Percentiles rank a stretch among this genome's conserved stretches.
Evolutionary conservation across 35 echinoderm and acorn worm species (phyloP).

Genomic region (Lytechinus variegatus): DNA sequence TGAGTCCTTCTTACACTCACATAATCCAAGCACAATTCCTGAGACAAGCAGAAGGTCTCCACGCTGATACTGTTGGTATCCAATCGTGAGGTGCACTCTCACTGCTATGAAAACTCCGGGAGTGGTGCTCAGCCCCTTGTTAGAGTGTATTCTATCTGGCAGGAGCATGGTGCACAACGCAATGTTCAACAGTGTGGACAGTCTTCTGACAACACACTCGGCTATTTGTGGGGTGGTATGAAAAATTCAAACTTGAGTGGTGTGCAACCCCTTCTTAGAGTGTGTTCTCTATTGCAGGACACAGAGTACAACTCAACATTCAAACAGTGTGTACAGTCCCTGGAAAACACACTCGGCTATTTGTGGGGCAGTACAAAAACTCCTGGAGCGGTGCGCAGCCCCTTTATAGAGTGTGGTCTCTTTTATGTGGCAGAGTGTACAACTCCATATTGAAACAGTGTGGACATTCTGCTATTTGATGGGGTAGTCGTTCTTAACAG

Average conservation of each 20-base stretch:
- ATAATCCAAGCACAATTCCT: background rate
- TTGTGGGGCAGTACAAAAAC: background rate
- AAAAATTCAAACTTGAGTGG: background rate
- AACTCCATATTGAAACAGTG: too few species aligned
- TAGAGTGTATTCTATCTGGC: too few species aligned
- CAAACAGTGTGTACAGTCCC: background rate
- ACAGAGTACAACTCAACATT: background rate
- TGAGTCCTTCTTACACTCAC: background rate
- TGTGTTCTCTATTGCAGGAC: background rate
- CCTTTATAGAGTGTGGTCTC: too few species aligned
- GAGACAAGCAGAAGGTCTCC: background rate
- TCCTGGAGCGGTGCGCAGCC: too few species aligned
- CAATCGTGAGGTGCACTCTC: background rate
- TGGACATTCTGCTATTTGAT: too few species aligned
- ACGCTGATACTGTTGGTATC: background rate
- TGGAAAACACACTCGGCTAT: background rate
- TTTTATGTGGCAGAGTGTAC: too few species aligned
- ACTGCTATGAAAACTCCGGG: background rate
- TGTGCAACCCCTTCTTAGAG: background rate
- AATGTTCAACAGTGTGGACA: too few species aligned
- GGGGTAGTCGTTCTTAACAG: too few species aligned
- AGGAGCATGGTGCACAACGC: too few species aligned
- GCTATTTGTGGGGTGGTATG: too few species aligned
- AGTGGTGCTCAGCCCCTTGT: slow-evolving; percentile 6
- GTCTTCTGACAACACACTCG: too few species aligned